Base-by-base conservation (phyloP, 2,113 vertebrate species). In the Ochotona princeps region DNA sequence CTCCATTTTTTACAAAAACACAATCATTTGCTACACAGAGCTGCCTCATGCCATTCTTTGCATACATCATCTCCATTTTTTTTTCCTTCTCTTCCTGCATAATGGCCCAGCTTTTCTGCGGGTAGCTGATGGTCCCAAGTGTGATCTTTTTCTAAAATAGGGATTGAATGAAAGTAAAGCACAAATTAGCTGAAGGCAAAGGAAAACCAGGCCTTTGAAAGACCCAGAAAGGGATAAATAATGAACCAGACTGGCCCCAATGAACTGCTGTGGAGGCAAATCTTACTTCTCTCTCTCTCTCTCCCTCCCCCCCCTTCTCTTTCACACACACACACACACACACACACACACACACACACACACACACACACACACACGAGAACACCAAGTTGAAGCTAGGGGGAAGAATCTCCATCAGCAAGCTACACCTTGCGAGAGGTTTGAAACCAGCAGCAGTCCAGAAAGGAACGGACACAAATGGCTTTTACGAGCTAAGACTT, bases 401-500 rank as follows among this genome's bases (percentile, higher is more conserved):
- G 12, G 14, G 38, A 28, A 88, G 65, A 66, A n/a, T 88, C 69
- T 89, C 85, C n/a, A 38, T 35, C 72, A 67, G 79, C 86, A 90
- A 61, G 51, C 90, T 67, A 83, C 69, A 65, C 92, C 9, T 0
- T n/a, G 20, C 13, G 23, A 85, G 75, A 92, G 25, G 47, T 49
- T 20, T 14, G 69, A 91, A 94, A 35, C 35, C 57, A 84, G 30
- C 17, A 66, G 67, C 61, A 44, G 90, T 97, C 81, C 57, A 92
- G 92, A 93, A 49, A 87, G 25, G 80, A 96, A 93, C 66, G 12
- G 47, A 97, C 96, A 76, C 89, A 95, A 93, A 87, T 91, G 93
- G 79, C 80, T 96, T 94, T 97, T 92, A 94, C 61, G 69, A 94
- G 57, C 18, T 83, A 92, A 96, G 25, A 87, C 87, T 63, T 89